Evolutionary conservation across 2,888 invertebrate genomes (phyloP), one percentile per base, ranked within the genome.

Genomic region (Hypsopygia costalis): DNA sequence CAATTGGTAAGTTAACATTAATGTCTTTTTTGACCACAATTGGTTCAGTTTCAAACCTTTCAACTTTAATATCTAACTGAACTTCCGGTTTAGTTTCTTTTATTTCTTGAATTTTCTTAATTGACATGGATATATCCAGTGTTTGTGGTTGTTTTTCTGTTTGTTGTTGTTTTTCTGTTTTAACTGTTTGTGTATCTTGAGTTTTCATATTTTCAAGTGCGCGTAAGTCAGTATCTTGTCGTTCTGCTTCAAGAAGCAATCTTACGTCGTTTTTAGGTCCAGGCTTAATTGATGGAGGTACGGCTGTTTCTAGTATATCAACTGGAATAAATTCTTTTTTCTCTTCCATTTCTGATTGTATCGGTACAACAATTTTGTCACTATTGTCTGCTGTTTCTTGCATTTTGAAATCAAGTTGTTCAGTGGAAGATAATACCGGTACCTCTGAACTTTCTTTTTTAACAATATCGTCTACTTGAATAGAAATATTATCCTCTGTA

Each of bases 111-210:
- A 66, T 60, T 62, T 82, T 82, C 9, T 67, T 58, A 20, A 87
- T 57, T 30, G 81, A 74, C 61, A 85, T 63, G 31, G 76, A 69
- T 49, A 87, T 80, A 21, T 87, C 81, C 10, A 86, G 55, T 12
- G 74, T 74, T 52, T 80, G 69, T 32, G 58, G 49, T 30, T 55
- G 47, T 46, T 62, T 67, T 0, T 61, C 53, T 4, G 40, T 3
- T 10, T 11, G 53, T 43, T 25, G 41, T 34, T 6, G 29, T 41
- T 25, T 36, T 41, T n/a, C n/a, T n/a, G n/a, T n/a, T n/a, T n/a
- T n/a, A n/a, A n/a, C n/a, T 3, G 21, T 31, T 9, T 36, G 36
- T 34, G 20, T 37, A 6, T 38, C 32, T 27, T 36, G 28, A 8
- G 33, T 28, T 29, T 45, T 38, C 31, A 45, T 41, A 27, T 47